Evolutionary conservation across 1,140 invertebrate species (phyloP).

Genomic region (Orius laevigatus): DNA sequence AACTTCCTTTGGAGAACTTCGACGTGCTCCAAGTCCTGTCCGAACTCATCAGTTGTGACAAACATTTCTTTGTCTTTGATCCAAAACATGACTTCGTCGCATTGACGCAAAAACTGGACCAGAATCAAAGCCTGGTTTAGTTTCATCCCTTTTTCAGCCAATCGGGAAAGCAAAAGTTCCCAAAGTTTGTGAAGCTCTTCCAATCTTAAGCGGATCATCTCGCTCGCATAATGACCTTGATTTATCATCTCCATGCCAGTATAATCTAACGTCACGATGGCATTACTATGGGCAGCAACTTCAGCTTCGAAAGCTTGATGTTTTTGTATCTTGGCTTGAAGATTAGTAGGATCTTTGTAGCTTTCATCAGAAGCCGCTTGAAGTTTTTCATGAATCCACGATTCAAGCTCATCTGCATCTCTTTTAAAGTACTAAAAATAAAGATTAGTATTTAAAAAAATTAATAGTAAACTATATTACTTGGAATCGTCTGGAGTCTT

Average conservation of each 20-base stretch:
- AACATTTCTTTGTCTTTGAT: slow-evolving; percentile 96
- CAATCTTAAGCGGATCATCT: slow-evolving; percentile 66
- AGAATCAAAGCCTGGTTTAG: slow-evolving; percentile 93
- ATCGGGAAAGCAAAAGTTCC: slow-evolving; percentile 78
- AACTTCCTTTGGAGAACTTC: slow-evolving; percentile 98
- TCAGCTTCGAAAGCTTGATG: slow-evolving; percentile 99
- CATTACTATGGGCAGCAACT: slow-evolving; percentile 95
- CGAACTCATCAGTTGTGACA: slow-evolving; percentile 93
- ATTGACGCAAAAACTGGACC: slow-evolving; percentile 92
- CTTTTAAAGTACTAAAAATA: slow-evolving; percentile 87
- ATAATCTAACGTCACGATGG: slow-evolving; percentile 89
- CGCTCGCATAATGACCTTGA: slow-evolving; percentile 88
- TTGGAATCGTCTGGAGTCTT: slow-evolving; percentile 89
- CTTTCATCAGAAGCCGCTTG: slow-evolving; percentile 97
- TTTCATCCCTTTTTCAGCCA: slow-evolving; percentile 91
- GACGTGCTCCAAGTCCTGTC: slow-evolving; percentile 94
- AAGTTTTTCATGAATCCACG: slow-evolving; percentile 97
- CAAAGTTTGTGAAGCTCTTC: slow-evolving; percentile 86
- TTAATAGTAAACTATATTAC: slow-evolving; percentile 22
- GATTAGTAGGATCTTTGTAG: slow-evolving; percentile 96
- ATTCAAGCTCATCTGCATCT: slow-evolving; percentile 97
- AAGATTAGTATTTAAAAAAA: slow-evolving; percentile 4
- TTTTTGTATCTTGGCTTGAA: slow-evolving; percentile 97
- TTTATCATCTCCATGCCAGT: slow-evolving; percentile 96
- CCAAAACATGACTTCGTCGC: slow-evolving; percentile 99